These are phyloP conservation scores for Neosalanx taihuensis DNA, from an alignment of 2,797 vertebrate genomes.

Conservation along the genomic window DNA sequence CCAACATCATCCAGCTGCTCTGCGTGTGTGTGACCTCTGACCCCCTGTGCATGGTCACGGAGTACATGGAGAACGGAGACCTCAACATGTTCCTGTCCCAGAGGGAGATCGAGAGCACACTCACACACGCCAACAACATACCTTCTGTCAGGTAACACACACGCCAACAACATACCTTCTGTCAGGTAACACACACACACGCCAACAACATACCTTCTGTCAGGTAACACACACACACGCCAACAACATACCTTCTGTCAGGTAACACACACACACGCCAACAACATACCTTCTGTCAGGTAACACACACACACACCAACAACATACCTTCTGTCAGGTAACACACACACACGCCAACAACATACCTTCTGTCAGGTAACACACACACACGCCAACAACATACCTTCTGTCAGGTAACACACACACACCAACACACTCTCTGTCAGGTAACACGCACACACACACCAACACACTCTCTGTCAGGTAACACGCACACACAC, in stretches of 20 bases:
- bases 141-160: slow-evolving; percentile 72
- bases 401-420: not conserved
- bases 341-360: slow-evolving; percentile 6
- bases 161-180: not conserved
- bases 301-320: not conserved
- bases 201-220: slow-evolving; percentile 44
- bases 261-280: slow-evolving; percentile 43
- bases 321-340: no score
- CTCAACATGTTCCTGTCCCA: slow-evolving; percentile 80
- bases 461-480: not conserved
- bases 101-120: slow-evolving; percentile 80
- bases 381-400: no score
- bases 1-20: slow-evolving; percentile 86
- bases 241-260: not conserved
- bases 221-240: slow-evolving; percentile 67
- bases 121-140: slow-evolving; percentile 75
- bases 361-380: not conserved
- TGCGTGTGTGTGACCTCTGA: slow-evolving; percentile 81
- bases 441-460: no score
- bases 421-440: not conserved
- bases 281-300: slow-evolving; percentile 50
- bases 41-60: slow-evolving; percentile 79
- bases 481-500: not conserved
- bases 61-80: slow-evolving; percentile 78
- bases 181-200: not conserved